Base-by-base conservation (phyloP, 2,888 invertebrate species). In the Thecophora atra region DNA sequence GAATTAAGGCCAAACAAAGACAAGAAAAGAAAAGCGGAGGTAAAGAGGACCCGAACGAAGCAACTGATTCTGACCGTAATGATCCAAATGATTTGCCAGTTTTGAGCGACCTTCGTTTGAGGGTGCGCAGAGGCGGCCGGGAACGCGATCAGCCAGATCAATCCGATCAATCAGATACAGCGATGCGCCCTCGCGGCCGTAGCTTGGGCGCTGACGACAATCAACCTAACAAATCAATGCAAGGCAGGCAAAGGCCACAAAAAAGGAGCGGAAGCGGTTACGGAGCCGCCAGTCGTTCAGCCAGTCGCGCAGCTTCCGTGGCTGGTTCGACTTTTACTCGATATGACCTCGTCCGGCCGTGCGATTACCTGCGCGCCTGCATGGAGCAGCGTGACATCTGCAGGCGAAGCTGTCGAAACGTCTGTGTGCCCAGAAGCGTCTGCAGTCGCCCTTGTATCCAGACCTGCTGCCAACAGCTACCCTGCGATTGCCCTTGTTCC, bases 281-380 rank as follows among this genome's bases (percentile, higher is more conserved):
- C 19, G 19, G 24, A 19, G 47, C 24, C 24, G 24, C 24, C 21
- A 68, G 17, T 24, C 19, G 15, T 6, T 15, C 56, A 37, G 56
- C 56, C 21, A 19, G 60, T 17, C 19, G 66, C 7, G 51, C 19
- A 19, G 17, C 17, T 60, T 72, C 68, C 1, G 28, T 17, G 8
- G 17, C 28, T 26, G 52, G 3, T 17, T 44, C 62, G 44, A 67
- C 51, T 28, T 70, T 72, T 19, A 75, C 76, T 52, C 79, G 82
- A 11, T 66, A 44, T 28, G 82, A 81, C 76, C 77, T 80, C 72
- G 71, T 76, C 47, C 78, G 76, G 47, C 51, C 82, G 6, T 80
- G 81, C 69, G 83, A 83, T 75, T 70, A 77, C 71, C 72, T 83
- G 58, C 80, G 83, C n/a, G 78, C 79, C 5, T 72, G 78, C 17